These are phyloP conservation scores for Sylvicola cinctus DNA, from an alignment of 2,888 invertebrate genomes.

Conservation along the genomic window DNA sequence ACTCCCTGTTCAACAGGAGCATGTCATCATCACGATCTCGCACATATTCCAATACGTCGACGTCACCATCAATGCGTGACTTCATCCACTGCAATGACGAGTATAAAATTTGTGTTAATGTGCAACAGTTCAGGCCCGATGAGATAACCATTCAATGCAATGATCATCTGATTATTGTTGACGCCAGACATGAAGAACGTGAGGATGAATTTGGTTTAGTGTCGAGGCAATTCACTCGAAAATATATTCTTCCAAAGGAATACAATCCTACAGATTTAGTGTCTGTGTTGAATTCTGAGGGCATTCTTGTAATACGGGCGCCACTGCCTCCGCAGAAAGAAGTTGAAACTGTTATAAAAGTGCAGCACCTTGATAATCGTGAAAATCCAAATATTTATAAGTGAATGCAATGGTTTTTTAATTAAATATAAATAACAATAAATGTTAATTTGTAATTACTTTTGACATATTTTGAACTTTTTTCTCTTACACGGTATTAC, in stretches of 20 bases:
- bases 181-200: constrained; percentile 41
- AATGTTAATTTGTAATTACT: no score
- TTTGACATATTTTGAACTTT: no score
- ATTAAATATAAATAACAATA: no score
- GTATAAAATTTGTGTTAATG: constrained; percentile 37
- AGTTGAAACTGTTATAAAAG: constrained; percentile 39
- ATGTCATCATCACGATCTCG: no score
- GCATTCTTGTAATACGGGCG: constrained; percentile 44
- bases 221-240: constrained; percentile 48
- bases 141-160: constrained; percentile 41
- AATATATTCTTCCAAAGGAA: constrained; percentile 35
- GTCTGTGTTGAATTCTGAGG: constrained; percentile 52
- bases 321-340: constrained; percentile 27
- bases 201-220: constrained; percentile 44
- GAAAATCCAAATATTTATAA: no score
- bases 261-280: constrained; percentile 41
- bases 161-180: constrained; percentile 32
- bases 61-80: no score
- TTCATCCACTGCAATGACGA: constrained; percentile 31
- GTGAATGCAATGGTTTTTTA: no score
- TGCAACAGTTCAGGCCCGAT: constrained; percentile 38
- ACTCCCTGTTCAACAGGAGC: no score
- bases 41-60: no score
- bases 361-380: constrained; percentile 34
- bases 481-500: no score